Evolutionary conservation across 2,888 invertebrate species (phyloP).

Genomic region (Gisinianus flammeolus): DNA sequence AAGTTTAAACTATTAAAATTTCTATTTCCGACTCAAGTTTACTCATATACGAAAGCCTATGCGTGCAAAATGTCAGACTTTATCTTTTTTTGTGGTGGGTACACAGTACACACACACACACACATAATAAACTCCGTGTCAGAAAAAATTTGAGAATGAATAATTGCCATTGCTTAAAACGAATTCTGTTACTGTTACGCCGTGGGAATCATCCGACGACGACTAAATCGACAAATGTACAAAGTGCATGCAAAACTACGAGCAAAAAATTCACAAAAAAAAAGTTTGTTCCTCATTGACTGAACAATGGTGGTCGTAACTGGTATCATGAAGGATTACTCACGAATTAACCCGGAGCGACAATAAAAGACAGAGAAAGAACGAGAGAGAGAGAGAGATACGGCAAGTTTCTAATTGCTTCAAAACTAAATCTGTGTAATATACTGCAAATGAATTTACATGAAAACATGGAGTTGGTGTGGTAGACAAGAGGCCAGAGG

Average conservation of each 20-base stretch:
- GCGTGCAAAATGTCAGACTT: too few relatives aligned
- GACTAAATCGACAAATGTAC: neutral
- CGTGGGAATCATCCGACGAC: neutral
- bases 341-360: constrained; percentile 10
- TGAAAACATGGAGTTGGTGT: neutral
- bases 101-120: too few relatives aligned
- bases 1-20: too few relatives aligned
- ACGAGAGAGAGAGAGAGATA: neutral
- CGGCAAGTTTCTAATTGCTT: neutral
- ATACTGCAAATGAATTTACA: neutral
- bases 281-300: too few relatives aligned
- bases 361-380: neutral
- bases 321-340: neutral
- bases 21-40: too few relatives aligned
- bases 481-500: neutral
- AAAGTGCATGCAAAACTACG: neutral
- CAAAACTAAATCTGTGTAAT: neutral
- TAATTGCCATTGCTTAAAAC: neutral
- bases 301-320: neutral
- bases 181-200: neutral
- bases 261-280: neutral
- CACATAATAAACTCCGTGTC: too few relatives aligned
- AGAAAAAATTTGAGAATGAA: too few relatives aligned
- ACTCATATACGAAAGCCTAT: too few relatives aligned
- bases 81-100: too few relatives aligned